phyloP scores from a whole-genome alignment of 2,888 invertebrate species.

The Anarsia innoxiella region DNA sequence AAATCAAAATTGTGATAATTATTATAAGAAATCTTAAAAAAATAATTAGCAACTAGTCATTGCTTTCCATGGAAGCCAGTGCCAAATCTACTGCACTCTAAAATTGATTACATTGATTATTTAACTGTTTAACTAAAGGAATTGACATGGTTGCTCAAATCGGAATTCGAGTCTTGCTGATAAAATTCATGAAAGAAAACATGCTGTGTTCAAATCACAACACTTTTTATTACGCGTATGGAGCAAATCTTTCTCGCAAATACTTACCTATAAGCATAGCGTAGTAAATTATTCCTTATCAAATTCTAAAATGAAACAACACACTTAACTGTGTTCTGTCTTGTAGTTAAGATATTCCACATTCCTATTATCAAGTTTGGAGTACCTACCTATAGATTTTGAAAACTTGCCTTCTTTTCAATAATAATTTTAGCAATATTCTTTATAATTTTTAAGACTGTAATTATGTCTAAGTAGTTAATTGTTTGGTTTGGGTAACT shows the following conservation, averaged over 20 bases:
- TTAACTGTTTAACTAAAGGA: conserved; percentile 34
- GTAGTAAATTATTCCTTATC: no score
- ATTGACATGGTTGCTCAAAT: conserved; percentile 19
- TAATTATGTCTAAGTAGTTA: background rate
- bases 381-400: no score
- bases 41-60: conserved; percentile 47
- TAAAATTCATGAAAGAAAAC: no score
- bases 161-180: no score
- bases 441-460: background rate
- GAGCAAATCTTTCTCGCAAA: no score
- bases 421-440: background rate
- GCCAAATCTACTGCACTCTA: conserved; percentile 56
- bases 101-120: conserved; percentile 22
- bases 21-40: conserved; percentile 28
- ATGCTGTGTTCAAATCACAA: no score
- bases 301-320: no score
- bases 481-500: conserved; percentile 4
- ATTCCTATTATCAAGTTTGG: no score
- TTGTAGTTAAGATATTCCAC: no score
- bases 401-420: conserved; percentile 3
- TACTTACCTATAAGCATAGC: no score
- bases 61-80: conserved; percentile 40
- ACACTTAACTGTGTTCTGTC: no score
- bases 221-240: no score
- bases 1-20: conserved; percentile 36